A percentile compares a stretch with the other conserved stretches of the same genome.
Conservation (phyloP, 2,888 invertebrate genomes). For the Clepsis dumicolana region DNA sequence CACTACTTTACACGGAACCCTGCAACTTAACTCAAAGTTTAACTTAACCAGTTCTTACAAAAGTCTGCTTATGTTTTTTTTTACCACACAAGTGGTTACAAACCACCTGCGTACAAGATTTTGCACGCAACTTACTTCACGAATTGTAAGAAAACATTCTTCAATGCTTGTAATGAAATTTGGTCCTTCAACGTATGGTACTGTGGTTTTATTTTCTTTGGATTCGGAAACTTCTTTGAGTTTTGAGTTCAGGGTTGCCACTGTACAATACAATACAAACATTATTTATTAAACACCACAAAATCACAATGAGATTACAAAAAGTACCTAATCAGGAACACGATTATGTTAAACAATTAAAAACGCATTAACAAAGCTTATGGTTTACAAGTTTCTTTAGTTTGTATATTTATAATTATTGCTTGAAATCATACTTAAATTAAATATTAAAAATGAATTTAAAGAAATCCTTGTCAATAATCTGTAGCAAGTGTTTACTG, state of each 20-base stretch:
- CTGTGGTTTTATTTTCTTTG: background rate
- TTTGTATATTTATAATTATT: too few relatives aligned
- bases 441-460: too few relatives aligned
- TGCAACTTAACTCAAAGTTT: background rate
- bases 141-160: background rate
- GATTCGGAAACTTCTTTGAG: background rate
- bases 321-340: too few relatives aligned
- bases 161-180: background rate
- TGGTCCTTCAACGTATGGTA: background rate
- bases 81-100: background rate
- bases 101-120: conserved; percentile 24
- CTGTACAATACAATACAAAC: too few relatives aligned
- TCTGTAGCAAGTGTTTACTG: too few relatives aligned
- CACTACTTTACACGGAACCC: background rate
- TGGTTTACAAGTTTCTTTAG: too few relatives aligned
- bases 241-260: background rate
- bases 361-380: too few relatives aligned
- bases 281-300: too few relatives aligned
- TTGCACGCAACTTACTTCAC: conserved; percentile 7
- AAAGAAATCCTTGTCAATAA: too few relatives aligned
- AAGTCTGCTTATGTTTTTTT: background rate
- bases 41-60: background rate
- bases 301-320: too few relatives aligned
- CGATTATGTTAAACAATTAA: too few relatives aligned
- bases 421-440: too few relatives aligned